phyloP scores from a whole-genome alignment of 2,113 vertebrate genomes.

The Patagioenas fasciata region DNA sequence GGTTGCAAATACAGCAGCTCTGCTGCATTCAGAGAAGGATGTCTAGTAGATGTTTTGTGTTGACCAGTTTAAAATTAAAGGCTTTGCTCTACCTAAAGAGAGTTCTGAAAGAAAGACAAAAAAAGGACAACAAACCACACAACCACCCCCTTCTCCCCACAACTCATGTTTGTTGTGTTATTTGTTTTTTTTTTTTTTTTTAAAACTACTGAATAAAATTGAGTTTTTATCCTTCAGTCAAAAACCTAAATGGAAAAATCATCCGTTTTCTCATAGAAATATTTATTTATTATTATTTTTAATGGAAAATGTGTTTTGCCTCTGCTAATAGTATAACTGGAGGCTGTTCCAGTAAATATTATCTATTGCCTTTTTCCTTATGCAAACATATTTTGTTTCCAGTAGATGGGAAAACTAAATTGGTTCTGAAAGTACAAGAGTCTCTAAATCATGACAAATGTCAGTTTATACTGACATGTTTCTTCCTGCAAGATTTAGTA shows the following conservation, averaged over 20 bases:
- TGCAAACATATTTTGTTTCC: conserved; percentile 22
- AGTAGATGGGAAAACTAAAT: background rate
- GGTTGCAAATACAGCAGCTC: background rate
- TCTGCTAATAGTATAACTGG: background rate
- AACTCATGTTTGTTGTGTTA: background rate
- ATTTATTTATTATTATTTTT: background rate
- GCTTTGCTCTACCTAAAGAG: background rate
- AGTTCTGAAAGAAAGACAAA: background rate
- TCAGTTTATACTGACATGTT: background rate
- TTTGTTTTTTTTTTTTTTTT: background rate
- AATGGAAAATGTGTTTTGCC: background rate
- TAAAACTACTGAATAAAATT: background rate
- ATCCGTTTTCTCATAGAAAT: background rate
- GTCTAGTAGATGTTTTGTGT: background rate
- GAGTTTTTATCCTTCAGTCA: background rate
- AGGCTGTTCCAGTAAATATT: background rate
- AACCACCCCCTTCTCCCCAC: background rate
- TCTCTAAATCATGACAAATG: conserved; percentile 16
- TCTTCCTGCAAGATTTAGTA: background rate
- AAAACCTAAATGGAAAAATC: background rate
- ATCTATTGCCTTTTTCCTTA: background rate
- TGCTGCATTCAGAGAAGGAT: background rate
- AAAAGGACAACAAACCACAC: background rate
- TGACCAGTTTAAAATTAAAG: background rate
- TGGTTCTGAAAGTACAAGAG: conserved; percentile 5